Evolutionary conservation across 1,140 invertebrate species (phyloP), one percentile per base, ranked within the genome.

Genomic region (Homarus americanus): DNA sequence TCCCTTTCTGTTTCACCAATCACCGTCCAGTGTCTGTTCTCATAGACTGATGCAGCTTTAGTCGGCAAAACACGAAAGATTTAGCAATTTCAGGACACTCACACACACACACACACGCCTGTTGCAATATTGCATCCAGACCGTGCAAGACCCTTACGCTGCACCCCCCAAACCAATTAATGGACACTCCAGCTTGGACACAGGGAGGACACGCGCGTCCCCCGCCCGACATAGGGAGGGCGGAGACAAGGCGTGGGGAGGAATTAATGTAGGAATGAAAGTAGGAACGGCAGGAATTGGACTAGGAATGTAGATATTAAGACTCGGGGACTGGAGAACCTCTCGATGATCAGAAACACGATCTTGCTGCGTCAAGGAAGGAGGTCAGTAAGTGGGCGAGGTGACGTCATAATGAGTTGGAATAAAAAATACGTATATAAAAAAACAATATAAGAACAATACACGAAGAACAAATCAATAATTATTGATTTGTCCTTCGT

Each of bases 241-340:
- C 41, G 36, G 75, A 38, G 75, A 78, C 75, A 78, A 34, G 41
- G 38, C 78, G 44, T 28, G 12, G 40, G 78, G 78, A 80, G 41
- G 44, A 80, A 80, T 80, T 80, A 80, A 53, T 80, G 44, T 32
- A 49, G 78, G 44, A 53, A 80, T 28, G 9, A 38, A 53, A 80
- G 78, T 34, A 36, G 78, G 78, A 80, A 80, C 78, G 44, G 78
- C 20, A 53, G 34, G 78, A 53, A 80, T 80, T 80, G 53, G 78
- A 80, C 41, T 80, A 53, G 78, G 44, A 78, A 78, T 78, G 75
- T 78, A 78, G 75, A 78, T 78, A 78, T 78, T 78, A 78, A 78
- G 75, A 78, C 34, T 38, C 75, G 36, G 75, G 41, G 34, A 41
- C 75, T 40, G 41, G 75, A 38, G 75, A 78, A 41, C 75, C 34